Percentiles rank a stretch among this genome's conserved stretches.
Evolutionary conservation across 2,113 vertebrate genomes (phyloP).

Genomic region (Zosterops lateralis): DNA sequence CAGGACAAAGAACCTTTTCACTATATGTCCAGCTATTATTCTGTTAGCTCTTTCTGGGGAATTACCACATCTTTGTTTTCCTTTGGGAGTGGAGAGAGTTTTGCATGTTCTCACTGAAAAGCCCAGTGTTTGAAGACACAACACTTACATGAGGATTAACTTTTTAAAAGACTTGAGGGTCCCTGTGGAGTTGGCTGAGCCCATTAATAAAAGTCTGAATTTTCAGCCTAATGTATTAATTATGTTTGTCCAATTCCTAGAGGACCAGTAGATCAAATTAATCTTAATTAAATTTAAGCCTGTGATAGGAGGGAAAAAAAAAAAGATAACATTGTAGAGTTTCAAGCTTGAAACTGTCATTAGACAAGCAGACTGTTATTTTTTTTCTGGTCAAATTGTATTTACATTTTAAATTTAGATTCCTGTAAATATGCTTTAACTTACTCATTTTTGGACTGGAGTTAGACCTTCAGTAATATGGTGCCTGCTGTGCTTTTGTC

Average conservation of each 20-base stretch:
- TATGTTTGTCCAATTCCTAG: background rate
- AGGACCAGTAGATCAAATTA: background rate
- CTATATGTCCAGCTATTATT: background rate
- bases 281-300: background rate
- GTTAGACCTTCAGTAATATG: background rate
- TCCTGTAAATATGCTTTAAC: background rate
- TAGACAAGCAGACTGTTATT: background rate
- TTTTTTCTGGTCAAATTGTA: background rate
- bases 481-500: background rate
- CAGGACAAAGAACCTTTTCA: constrained; percentile 36
- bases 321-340: background rate
- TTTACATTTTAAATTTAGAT: background rate
- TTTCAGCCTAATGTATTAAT: background rate
- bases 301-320: background rate
- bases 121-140: background rate
- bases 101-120: background rate
- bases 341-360: background rate
- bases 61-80: background rate
- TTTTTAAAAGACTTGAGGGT: background rate
- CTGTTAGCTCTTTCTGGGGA: background rate
- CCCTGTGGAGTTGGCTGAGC: background rate
- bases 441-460: background rate
- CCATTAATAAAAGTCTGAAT: background rate
- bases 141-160: background rate
- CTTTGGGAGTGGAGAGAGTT: background rate